phyloP scores from a whole-genome alignment of 2,888 invertebrate genomes.

The Troides aeacus region DNA sequence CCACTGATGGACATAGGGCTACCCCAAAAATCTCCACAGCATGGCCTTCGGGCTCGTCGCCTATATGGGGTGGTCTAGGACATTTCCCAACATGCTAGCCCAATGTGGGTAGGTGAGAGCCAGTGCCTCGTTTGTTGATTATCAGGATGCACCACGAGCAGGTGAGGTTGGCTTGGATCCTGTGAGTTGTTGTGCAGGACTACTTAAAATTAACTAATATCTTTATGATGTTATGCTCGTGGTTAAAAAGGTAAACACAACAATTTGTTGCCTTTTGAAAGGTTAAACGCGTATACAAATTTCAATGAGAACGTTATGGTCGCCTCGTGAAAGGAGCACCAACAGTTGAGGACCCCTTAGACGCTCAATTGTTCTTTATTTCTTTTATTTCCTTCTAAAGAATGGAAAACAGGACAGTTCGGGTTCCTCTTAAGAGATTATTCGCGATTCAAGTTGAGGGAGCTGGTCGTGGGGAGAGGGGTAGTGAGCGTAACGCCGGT shows the following conservation, averaged over 20 bases:
- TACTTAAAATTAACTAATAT: no score
- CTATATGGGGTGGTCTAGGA: no score
- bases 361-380: slow-evolving; percentile 18
- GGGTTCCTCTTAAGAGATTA: slow-evolving; percentile 19
- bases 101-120: no score
- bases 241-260: neutral
- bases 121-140: no score
- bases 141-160: no score
- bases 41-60: no score
- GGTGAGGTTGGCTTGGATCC: no score
- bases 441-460: slow-evolving; percentile 6
- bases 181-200: no score
- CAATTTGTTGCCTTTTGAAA: neutral
- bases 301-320: neutral
- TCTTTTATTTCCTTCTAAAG: slow-evolving; percentile 22
- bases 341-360: slow-evolving; percentile 1
- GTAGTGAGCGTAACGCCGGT: slow-evolving; percentile 9
- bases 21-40: no score
- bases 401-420: slow-evolving; percentile 17
- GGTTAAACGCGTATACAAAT: neutral
- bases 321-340: neutral
- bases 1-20: no score
- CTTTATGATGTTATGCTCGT: no score
- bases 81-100: no score
- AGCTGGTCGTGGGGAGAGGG: neutral